These are phyloP conservation scores for Shargacucullia verbasci DNA, from an alignment of 2,888 invertebrate genomes.

Conservation along the genomic window DNA sequence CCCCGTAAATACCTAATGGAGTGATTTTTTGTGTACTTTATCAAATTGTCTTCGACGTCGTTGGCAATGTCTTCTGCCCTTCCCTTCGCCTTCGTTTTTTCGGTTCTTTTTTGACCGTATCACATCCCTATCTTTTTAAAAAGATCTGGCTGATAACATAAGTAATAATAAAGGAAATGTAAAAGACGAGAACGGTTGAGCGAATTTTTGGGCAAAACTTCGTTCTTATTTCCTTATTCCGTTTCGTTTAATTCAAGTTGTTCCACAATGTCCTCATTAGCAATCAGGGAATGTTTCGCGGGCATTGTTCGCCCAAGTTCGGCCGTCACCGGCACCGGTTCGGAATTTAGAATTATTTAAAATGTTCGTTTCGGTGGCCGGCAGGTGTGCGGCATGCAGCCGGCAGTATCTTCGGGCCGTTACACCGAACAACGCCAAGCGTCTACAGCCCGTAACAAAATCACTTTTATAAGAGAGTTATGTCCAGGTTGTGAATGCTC, in stretches of 20 bases:
- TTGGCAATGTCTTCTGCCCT: slow-evolving; percentile 30
- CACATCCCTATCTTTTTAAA: slow-evolving; percentile 35
- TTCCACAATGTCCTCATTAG: slow-evolving; percentile 85
- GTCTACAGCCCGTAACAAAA: slow-evolving; percentile 55
- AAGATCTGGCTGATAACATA: slow-evolving; percentile 47
- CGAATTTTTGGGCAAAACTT: slow-evolving; percentile 64
- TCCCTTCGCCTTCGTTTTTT: slow-evolving; percentile 37
- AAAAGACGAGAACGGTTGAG: slow-evolving; percentile 56
- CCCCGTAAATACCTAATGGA: slow-evolving; percentile 40
- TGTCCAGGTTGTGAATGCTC: slow-evolving; percentile 45
- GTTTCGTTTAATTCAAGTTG: slow-evolving; percentile 78
- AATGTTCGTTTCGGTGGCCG: slow-evolving; percentile 69
- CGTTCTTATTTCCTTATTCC: slow-evolving; percentile 70
- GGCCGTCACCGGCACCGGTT: slow-evolving; percentile 80
- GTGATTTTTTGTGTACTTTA: slow-evolving; percentile 46
- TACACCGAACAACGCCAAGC: slow-evolving; percentile 46
- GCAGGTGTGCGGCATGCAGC: slow-evolving; percentile 70
- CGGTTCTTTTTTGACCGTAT: slow-evolving; percentile 42
- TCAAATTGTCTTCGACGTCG: slow-evolving; percentile 40
- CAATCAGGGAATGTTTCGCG: slow-evolving; percentile 84
- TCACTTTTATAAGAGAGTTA: slow-evolving; percentile 66
- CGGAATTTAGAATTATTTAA: slow-evolving; percentile 81
- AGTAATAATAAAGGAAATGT: slow-evolving; percentile 59
- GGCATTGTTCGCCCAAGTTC: slow-evolving; percentile 80
- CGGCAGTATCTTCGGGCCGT: slow-evolving; percentile 46